Percentiles rank a stretch among this genome's conserved stretches.
Evolutionary conservation across 2,797 vertebrate genomes (phyloP).

Genomic region (Lithobates sylvaticus): DNA sequence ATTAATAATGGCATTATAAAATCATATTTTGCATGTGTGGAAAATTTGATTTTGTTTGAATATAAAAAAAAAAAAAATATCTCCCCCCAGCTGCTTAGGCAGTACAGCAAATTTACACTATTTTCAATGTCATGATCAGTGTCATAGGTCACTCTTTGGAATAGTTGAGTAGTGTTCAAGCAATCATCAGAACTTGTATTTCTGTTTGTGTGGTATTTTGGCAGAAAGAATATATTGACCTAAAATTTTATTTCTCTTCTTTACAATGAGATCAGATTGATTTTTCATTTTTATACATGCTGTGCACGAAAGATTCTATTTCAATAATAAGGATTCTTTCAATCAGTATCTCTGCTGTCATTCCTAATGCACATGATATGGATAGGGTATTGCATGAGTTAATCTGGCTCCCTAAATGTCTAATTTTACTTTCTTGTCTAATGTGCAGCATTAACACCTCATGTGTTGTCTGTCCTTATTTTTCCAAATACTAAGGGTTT

Average conservation of each 20-base stretch:
- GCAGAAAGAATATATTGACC: background rate
- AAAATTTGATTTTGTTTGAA: slow-evolving; percentile 29
- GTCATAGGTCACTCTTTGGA: background rate
- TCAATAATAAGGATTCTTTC: too few species aligned
- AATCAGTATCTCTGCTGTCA: too few species aligned
- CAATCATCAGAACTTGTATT: too few species aligned
- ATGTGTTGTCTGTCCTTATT: too few species aligned
- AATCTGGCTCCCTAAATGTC: too few species aligned
- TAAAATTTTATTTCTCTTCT: background rate
- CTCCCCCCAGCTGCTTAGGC: background rate
- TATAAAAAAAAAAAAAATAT: background rate
- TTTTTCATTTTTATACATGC: background rate
- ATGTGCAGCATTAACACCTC: too few species aligned
- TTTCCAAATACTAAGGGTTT: too few species aligned
- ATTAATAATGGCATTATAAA: slow-evolving; percentile 31
- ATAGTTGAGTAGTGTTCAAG: background rate
- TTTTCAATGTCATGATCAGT: background rate
- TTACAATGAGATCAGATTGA: background rate
- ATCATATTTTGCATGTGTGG: slow-evolving; percentile 46
- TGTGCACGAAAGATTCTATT: too few species aligned
- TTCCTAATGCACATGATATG: too few species aligned
- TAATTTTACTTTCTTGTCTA: too few species aligned
- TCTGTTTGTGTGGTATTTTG: too few species aligned
- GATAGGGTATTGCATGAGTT: too few species aligned
- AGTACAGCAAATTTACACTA: background rate